Conservation (phyloP, 2,113 vertebrate genomes). For the Archilochus colubris region DNA sequence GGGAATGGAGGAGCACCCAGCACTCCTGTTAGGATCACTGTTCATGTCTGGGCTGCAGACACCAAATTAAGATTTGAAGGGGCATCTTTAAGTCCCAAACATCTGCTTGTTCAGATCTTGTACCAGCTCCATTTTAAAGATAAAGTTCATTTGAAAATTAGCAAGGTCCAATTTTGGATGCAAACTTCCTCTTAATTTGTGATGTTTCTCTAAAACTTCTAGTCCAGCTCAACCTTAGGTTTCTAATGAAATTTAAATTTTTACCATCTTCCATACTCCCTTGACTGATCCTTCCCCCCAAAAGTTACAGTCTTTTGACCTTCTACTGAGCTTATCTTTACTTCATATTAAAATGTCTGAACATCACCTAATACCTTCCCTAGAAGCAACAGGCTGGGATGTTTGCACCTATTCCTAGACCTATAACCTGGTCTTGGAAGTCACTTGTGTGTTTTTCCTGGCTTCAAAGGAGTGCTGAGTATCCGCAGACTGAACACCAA, state of each 20-base stretch:
- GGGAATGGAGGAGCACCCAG: not conserved
- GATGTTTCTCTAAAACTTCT: not conserved
- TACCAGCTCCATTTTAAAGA: not conserved
- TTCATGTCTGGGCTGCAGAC: not conserved
- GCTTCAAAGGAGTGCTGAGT: not conserved
- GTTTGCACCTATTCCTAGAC: not conserved
- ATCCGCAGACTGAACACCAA: not conserved
- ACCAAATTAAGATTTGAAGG: not conserved
- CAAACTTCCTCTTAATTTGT: not conserved
- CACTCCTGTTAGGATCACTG: not conserved
- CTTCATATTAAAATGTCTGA: not conserved
- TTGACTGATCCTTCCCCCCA: not conserved
- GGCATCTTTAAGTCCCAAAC: not conserved
- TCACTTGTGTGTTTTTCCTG: not conserved
- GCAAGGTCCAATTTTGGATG: not conserved
- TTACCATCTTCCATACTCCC: not conserved
- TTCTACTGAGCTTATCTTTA: not conserved
- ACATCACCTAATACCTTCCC: not conserved
- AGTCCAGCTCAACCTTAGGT: not conserved
- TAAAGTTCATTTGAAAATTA: not conserved
- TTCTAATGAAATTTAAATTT: not conserved
- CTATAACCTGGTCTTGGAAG: not conserved
- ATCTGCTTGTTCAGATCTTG: not conserved
- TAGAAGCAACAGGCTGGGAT: not conserved
- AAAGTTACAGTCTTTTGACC: not conserved